Conservation (phyloP, 1,140 invertebrate genomes). For the Cotesia chilonis region DNA sequence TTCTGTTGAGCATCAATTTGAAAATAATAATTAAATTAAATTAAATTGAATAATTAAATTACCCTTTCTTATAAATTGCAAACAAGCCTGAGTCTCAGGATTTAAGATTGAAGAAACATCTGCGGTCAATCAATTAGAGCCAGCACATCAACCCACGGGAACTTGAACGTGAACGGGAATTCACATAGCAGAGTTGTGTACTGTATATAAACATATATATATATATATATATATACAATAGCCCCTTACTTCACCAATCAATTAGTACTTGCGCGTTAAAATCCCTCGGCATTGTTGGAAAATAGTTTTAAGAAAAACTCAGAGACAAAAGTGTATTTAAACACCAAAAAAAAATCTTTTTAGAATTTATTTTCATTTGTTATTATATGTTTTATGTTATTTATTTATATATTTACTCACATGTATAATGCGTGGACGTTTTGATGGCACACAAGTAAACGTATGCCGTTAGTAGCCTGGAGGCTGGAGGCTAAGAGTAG, state of each 20-base stretch:
- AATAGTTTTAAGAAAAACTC: no score
- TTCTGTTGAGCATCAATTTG: conserved; percentile 32
- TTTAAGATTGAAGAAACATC: no score
- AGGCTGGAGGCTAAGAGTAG: conserved; percentile 40
- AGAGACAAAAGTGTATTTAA: no score
- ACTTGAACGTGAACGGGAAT: no score
- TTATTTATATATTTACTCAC: conserved; percentile 7
- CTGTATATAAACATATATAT: not conserved
- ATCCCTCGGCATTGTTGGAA: no score
- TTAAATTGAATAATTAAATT: no score
- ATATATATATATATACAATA: not conserved
- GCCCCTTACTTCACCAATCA: no score
- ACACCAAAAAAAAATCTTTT: no score
- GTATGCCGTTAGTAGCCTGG: conserved; percentile 57
- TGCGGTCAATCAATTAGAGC: conserved; percentile 34
- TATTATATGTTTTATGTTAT: no score
- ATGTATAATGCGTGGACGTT: conserved; percentile 42
- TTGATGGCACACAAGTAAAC: conserved; percentile 48
- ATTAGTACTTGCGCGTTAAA: no score
- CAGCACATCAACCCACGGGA: conserved; percentile 15
- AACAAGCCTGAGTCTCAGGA: not conserved
- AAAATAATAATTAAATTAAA: not conserved
- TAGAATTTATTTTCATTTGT: no score
- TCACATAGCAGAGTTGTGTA: not conserved
- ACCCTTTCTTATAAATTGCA: conserved; percentile 23